These are phyloP conservation scores for Mercenaria mercenaria DNA, from an alignment of 1,140 invertebrate genomes.

Conservation along the genomic window DNA sequence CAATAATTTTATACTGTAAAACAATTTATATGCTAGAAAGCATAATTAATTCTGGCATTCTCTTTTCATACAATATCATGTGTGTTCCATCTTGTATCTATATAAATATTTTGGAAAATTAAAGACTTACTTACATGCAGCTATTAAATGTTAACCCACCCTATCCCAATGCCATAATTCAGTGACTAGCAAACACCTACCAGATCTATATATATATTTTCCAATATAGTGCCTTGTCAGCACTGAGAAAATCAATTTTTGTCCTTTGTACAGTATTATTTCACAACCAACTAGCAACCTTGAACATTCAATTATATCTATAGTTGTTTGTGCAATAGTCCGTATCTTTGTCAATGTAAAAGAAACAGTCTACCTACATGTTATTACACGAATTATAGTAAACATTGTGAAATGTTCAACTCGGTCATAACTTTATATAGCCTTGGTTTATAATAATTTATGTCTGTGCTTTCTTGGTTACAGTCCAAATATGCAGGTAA, in stretches of 20 bases:
- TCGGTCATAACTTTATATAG: constrained; percentile 4
- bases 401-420: background rate
- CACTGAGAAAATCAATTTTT: background rate
- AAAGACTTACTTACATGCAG: background rate
- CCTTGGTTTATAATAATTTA: background rate
- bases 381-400: background rate
- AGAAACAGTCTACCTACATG: background rate
- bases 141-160: background rate
- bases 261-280: background rate
- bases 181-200: no score
- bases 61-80: background rate
- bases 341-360: background rate
- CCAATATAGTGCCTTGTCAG: background rate
- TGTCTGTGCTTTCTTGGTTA: no score
- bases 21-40: background rate
- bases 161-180: background rate
- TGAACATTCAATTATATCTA: no score
- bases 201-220: background rate
- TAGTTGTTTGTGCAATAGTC: background rate
- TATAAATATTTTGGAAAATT: background rate
- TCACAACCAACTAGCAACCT: constrained; percentile 19
- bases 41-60: background rate
- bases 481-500: no score
- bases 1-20: background rate
- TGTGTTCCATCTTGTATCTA: background rate